Evolutionary conservation across 2,797 vertebrate species (phyloP).

Genomic region (Tamandua tetradactyla): DNA sequence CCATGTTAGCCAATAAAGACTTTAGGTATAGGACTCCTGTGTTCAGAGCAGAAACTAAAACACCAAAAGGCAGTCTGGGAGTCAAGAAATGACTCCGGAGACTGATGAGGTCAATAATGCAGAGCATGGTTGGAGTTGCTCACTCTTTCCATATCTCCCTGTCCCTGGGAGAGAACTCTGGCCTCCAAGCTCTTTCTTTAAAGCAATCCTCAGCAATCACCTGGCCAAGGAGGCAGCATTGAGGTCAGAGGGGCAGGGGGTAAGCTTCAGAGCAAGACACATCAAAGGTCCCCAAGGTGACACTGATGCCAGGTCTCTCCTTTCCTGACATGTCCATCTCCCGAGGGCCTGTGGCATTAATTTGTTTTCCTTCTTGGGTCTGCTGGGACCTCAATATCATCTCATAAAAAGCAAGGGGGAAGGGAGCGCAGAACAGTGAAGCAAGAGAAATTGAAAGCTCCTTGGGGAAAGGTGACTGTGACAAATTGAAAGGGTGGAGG

Average conservation of each 20-base stretch:
- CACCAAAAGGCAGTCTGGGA: not conserved
- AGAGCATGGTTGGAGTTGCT: fast-evolving
- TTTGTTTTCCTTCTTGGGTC: not conserved
- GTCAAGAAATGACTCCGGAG: not conserved
- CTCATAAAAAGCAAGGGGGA: not conserved
- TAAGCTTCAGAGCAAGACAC: not conserved
- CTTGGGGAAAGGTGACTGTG: conserved; percentile 1
- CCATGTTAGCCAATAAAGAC: not conserved
- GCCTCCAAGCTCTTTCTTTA: not conserved
- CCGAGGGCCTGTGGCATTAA: not conserved
- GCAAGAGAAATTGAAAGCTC: conserved; percentile 20
- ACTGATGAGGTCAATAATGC: not conserved
- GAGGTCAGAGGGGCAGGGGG: not conserved
- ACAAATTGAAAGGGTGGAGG: conserved; percentile 52
- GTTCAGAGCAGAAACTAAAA: not conserved
- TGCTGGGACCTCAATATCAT: not conserved
- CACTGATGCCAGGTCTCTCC: fast-evolving
- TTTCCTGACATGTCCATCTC: not conserved
- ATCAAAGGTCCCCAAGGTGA: not conserved
- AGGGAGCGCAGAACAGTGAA: not conserved
- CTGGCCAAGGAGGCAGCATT: not conserved
- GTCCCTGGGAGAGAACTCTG: not conserved
- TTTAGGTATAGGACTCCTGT: not conserved
- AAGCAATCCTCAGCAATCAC: not conserved
- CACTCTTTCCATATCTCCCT: not conserved